phyloP scores from a whole-genome alignment of 2,797 vertebrate genomes.

The Aselliscus stoliczkanus region DNA sequence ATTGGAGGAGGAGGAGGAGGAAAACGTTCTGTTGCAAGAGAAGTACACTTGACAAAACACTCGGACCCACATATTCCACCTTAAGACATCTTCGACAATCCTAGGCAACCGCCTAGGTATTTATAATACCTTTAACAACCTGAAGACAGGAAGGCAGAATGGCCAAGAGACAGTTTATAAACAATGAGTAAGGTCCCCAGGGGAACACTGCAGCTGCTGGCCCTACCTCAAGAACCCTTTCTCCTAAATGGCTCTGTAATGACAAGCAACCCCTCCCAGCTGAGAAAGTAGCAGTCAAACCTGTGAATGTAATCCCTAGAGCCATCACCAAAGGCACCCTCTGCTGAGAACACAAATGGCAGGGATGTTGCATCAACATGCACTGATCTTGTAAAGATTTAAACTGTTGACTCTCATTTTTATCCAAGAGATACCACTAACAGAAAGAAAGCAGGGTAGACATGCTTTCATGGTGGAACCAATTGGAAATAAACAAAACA shows the following conservation, averaged over 20 bases:
- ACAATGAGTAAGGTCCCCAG: background rate
- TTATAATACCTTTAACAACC: background rate
- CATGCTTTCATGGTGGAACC: background rate
- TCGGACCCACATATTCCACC: background rate
- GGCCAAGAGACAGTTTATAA: background rate
- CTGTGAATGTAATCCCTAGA: background rate
- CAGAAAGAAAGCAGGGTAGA: background rate
- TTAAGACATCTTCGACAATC: background rate
- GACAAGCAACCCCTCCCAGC: background rate
- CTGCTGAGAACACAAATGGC: background rate
- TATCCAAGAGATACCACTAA: background rate
- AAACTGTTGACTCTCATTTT: background rate
- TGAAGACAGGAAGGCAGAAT: background rate
- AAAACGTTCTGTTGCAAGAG: background rate
- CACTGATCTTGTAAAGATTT: background rate
- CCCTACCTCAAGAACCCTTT: background rate
- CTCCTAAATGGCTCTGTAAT: background rate
- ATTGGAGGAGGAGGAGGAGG: background rate
- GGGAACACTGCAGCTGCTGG: background rate
- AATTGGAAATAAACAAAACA: slow-evolving; percentile 54
- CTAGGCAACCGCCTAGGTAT: background rate
- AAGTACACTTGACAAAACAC: slow-evolving; percentile 21
- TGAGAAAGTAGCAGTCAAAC: background rate
- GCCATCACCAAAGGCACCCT: background rate
- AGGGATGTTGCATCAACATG: background rate